Evolutionary conservation across 1,140 invertebrate species (phyloP).

Genomic region (Limonius californicus): DNA sequence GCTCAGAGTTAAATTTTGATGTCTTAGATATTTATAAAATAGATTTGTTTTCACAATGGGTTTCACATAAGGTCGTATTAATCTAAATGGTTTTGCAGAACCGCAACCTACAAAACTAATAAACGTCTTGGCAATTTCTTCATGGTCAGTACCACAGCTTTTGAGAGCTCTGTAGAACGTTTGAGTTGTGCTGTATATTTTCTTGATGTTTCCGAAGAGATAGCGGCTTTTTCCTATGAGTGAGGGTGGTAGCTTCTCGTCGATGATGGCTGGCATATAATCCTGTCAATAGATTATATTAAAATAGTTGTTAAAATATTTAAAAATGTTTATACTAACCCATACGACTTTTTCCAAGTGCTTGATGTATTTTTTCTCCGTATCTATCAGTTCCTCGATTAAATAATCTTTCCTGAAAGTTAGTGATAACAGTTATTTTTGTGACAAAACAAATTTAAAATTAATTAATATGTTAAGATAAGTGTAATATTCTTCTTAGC

Average conservation of each 20-base stretch:
- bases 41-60: too few relatives aligned
- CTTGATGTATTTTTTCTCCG: constrained; percentile 35
- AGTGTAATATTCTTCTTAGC: too few relatives aligned
- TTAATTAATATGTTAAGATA: too few relatives aligned
- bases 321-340: constrained; percentile 26
- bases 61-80: too few relatives aligned
- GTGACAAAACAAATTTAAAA: too few relatives aligned
- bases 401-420: constrained; percentile 34
- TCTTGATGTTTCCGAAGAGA: constrained; percentile 32
- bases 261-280: background rate
- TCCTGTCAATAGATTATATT: background rate
- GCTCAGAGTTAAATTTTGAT: too few relatives aligned
- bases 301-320: constrained; percentile 1
- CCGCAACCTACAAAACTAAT: background rate
- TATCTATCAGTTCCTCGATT: constrained; percentile 36
- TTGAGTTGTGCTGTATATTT: constrained; percentile 29
- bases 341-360: constrained; percentile 32
- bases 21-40: too few relatives aligned
- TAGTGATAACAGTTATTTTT: too few relatives aligned
- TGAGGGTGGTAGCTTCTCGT: background rate
- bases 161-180: constrained; percentile 26
- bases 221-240: background rate
- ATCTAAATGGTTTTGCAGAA: too few relatives aligned
- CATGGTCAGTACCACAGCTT: constrained; percentile 23
- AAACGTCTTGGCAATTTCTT: constrained; percentile 30